A percentile compares a stretch with the other conserved stretches of the same genome.
Evolutionary conservation across 1,140 invertebrate species (phyloP).

Genomic region (Whitmania pigra): DNA sequence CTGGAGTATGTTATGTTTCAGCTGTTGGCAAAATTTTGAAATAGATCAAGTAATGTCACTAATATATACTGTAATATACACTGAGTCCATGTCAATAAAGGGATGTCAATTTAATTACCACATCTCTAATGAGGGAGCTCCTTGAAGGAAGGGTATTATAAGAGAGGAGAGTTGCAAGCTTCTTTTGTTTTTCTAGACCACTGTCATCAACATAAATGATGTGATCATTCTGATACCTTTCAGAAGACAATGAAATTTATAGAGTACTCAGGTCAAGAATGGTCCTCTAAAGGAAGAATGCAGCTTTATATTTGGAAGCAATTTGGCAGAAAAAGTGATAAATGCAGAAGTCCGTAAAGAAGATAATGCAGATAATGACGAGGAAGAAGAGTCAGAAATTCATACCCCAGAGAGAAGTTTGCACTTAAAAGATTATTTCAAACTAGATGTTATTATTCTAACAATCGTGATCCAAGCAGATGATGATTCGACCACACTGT

Average conservation of each 20-base stretch:
- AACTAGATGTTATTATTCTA: slow-evolving; percentile 12
- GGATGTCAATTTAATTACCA: slow-evolving; percentile 46
- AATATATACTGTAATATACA: slow-evolving; percentile 37
- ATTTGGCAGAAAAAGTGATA: slow-evolving; percentile 69
- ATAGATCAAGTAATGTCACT: slow-evolving; percentile 45
- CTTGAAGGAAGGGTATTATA: slow-evolving; percentile 77
- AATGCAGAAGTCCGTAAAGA: slow-evolving; percentile 25
- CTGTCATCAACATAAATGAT: slow-evolving; percentile 92
- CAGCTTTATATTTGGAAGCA: slow-evolving; percentile 78
- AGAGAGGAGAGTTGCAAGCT: slow-evolving; percentile 73
- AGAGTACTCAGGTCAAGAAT: slow-evolving; percentile 5
- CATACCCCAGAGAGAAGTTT: slow-evolving; percentile 13
- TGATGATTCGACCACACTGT: slow-evolving; percentile 17
- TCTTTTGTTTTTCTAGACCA: slow-evolving; percentile 77
- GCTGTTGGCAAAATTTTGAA: slow-evolving; percentile 27
- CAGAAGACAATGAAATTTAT: slow-evolving; percentile 48
- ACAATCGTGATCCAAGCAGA: slow-evolving; percentile 21
- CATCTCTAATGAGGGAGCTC: slow-evolving; percentile 72
- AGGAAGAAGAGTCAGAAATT: slow-evolving; percentile 1
- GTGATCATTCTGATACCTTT: slow-evolving; percentile 87
- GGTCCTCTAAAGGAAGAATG: slow-evolving; percentile 26
- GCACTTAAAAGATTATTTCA: background rate
- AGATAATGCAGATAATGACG: background rate
- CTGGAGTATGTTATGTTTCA: slow-evolving; percentile 55
- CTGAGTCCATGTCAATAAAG: no score